Base-by-base conservation (phyloP, 1,140 invertebrate species). In the Zaprionus capensis region DNA sequence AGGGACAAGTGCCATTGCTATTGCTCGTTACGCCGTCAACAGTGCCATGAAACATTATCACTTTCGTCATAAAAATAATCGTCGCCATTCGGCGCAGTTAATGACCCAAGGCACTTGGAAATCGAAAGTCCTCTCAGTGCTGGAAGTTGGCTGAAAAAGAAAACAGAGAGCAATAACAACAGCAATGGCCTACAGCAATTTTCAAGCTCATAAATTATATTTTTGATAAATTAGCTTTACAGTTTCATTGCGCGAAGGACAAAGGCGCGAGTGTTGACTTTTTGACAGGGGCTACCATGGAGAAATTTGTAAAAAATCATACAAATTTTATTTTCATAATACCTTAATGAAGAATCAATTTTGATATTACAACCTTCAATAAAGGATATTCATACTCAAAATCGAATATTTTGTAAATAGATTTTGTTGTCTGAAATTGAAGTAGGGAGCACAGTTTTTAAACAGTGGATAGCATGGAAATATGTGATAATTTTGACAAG, bases 201-300 rank as follows among this genome's bases (percentile, higher is more conserved):
- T 78, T 57, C 78, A 65, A 61, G 36, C 59, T 68, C 74, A 81
- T 84, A 84, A 84, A 84, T 84, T 68, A 85, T 68, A 75, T 75
- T 84, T 81, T 51, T 55, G 71, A 78, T 84, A 78, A 85, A 81
- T 84, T 78, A 71, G 63, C 31, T 51, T 28, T 56, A 69, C 66
- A 70, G 26, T 49, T 72, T 64, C 53, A 62, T 53, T 76, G 65
- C 15, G 59, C 36, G 36, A 11, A 6, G 5, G 24, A 20, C 5
- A 44, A 44, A 7, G 5, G 5, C 41, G 15, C n/a, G 15, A n/a
- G 36, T 31, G 41, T 51, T 34, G 20, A 34, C 9, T 34, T 11
- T 34, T 11, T 0, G 3, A 3, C 3, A 3, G 0, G 9, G 9
- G 0, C 0, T 34, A 34, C 31, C 9, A 34, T 3, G 31, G 9